Evolutionary conservation across 2,113 vertebrate genomes (phyloP), one percentile per base, ranked within the genome.

Genomic region (Limnothrissa miodon): DNA sequence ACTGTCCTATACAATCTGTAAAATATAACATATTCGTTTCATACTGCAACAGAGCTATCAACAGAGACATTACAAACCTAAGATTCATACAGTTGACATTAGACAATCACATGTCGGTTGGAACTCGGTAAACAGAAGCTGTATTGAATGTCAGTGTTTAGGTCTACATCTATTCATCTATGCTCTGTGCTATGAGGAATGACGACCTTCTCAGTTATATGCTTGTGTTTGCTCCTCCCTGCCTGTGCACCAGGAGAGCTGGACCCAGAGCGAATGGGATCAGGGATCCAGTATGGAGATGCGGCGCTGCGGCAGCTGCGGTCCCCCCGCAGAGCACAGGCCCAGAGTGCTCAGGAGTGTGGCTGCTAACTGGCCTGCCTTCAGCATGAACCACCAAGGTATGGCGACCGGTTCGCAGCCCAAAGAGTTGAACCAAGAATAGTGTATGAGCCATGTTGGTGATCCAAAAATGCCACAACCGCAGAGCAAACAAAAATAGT

Each of bases 241-340:
- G 8, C 81, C n/a, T 90, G 9, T 85, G 9, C 23, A 62, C 4
- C 84, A 97, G 97, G 97, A 11, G 97, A 98, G 87, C 92, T 98
- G 15, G 97, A 98, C 91, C 97, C 97, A 0, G 97, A 98, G 92
- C 92, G 97, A 88, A 98, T 98, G 97, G 97, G 97, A 25, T 98
- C 97, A 0, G 97, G 97, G 1, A 97, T 98, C 88, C 97, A 98
- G 88, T 98, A 97, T 0, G 97, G 97, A 0, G 97, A 97, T 0
- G 95, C 96, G 0, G 96, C 97, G 0, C 87, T 97, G 70, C 94
- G 97, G 36, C 97, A 98, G 92, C 94, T 97, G 29, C 94, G 96
- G 81, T 97, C 97, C 83, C 96, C 96, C 2, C 95, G 96, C 5
- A 95, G 96, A 0, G 94, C 95, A 39, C 96, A 96, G 88, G 91